Conservation (phyloP, 2,888 invertebrate genomes). For the Phragmatobia fuliginosa region DNA sequence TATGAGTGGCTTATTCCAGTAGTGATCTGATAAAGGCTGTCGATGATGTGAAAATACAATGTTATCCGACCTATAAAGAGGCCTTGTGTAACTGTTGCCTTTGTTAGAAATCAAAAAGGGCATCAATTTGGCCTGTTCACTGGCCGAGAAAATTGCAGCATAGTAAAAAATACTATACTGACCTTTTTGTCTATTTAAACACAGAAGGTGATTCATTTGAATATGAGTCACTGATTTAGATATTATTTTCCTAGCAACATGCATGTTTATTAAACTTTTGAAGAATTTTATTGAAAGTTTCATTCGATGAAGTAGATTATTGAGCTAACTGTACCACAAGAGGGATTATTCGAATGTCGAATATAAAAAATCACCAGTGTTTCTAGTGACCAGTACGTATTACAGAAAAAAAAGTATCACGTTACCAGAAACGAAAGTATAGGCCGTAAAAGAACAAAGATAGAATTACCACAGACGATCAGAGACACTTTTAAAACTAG, state of each 20-base stretch:
- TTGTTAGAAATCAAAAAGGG: slow-evolving; percentile 34
- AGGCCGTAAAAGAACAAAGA: neutral
- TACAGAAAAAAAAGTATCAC: neutral
- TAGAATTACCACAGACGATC: neutral
- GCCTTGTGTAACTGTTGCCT: slow-evolving; percentile 8
- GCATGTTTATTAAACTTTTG: neutral
- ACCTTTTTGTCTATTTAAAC: slow-evolving; percentile 46
- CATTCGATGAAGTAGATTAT: neutral
- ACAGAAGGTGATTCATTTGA: slow-evolving; percentile 19
- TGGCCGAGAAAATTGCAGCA: slow-evolving; percentile 64
- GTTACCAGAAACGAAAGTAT: neutral
- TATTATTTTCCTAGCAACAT: neutral
- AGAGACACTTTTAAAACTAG: neutral
- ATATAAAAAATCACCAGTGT: too few relatives aligned
- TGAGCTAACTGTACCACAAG: too few relatives aligned
- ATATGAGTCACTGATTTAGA: neutral
- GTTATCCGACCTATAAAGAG: slow-evolving; percentile 21
- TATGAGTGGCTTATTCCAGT: too few relatives aligned
- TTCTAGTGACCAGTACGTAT: neutral
- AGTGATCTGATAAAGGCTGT: too few relatives aligned
- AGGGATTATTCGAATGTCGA: too few relatives aligned
- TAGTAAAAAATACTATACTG: slow-evolving; percentile 50
- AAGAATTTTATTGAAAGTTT: neutral
- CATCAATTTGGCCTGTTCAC: slow-evolving; percentile 67
- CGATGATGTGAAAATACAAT: neutral